Evolutionary conservation across 2,797 vertebrate genomes (phyloP), one percentile per base, ranked within the genome.

Genomic region (Eulemur mongoz): DNA sequence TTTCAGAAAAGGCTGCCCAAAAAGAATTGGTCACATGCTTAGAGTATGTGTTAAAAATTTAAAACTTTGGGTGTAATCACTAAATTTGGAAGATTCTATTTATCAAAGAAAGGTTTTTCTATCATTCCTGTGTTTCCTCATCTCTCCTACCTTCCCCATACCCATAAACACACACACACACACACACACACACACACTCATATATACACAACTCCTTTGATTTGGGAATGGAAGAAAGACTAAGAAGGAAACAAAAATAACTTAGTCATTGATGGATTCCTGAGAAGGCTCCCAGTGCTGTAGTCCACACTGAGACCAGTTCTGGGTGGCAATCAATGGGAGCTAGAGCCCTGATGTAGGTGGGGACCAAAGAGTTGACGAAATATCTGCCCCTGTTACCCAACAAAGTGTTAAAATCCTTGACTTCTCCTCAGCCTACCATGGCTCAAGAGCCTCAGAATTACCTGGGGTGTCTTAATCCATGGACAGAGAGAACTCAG

Each of bases 111-210:
- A 81, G 3, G 0, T 72, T 52, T 78, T 22, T 50, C 4, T 89
- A 38, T 7, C 18, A 40, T 1, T 32, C 1, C 9, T 23, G 4
- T 73, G 67, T 86, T 88, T 94, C 15, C 4, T 32, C 30, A 50
- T 15, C 73, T 2, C 25, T 10, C 1, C 25, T 27, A 32, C 1
- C 14, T 2, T 20, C 3, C 43, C 12, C 45, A 4, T 5, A 5
- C 14, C 23, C 4, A 15, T 1, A 27, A 17, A 48, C 25, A 13
- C 35, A 14, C 18, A n/a, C 38, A 17, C 25, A 59, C 4, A 59
- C 25, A 52, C 4, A 45, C 40, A 87, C 6, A 57, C 0, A 73
- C n/a, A 18, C 20, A 61, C 5, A 59, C 32, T 45, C 3, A 50
- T 0, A 65, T 27, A 50, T 0, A 43, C 22, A 75, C 45, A 7